These are phyloP conservation scores for Bombyx mandarina DNA, from an alignment of 1,140 invertebrate species.

Conservation along the genomic window DNA sequence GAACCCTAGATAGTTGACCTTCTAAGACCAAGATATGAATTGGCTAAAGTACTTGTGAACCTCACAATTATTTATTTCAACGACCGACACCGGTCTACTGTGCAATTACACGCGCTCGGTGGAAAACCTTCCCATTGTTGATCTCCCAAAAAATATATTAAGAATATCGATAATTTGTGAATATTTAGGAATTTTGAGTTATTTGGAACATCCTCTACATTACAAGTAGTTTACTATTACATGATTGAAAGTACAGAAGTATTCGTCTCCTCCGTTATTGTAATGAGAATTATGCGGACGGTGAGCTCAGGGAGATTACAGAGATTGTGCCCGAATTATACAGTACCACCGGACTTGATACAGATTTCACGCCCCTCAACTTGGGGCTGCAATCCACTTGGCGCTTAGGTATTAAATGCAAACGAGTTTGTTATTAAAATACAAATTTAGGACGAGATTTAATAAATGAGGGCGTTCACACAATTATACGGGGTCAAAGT, in stretches of 20 bases:
- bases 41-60: too few species aligned
- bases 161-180: too few species aligned
- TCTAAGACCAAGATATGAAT: too few species aligned
- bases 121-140: too few species aligned
- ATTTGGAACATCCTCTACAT: too few species aligned
- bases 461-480: neutral
- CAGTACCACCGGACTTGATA: slow-evolving; percentile 15
- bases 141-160: too few species aligned
- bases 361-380: slow-evolving; percentile 17
- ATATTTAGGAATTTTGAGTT: too few species aligned
- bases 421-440: slow-evolving; percentile 1
- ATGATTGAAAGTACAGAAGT: slow-evolving; percentile 46
- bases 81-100: too few species aligned
- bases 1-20: too few species aligned
- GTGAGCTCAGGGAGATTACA: slow-evolving; percentile 10
- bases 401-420: neutral
- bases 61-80: too few species aligned
- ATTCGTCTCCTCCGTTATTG: slow-evolving; percentile 22
- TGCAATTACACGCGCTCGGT: too few species aligned
- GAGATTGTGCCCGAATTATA: slow-evolving; percentile 28
- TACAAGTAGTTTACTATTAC: slow-evolving; percentile 5
- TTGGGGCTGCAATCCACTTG: neutral
- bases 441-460: neutral
- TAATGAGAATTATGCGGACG: slow-evolving; percentile 22
- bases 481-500: too few species aligned